A percentile compares a stretch with the other conserved stretches of the same genome.
Conservation (phyloP, 1,140 invertebrate species). For the Eurosta solidaginis region DNA sequence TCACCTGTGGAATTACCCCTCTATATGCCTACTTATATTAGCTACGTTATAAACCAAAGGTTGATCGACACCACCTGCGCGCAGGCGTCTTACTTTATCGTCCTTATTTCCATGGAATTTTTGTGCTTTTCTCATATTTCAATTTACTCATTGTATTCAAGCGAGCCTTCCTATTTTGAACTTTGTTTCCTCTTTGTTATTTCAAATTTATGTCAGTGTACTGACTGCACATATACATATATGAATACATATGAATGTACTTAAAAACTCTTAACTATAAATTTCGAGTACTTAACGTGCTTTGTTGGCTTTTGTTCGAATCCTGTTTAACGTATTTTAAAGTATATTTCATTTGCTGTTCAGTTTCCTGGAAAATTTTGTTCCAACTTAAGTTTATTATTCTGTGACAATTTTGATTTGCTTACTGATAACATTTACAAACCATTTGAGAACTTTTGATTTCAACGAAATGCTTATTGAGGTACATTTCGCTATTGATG, state of each 20-base stretch:
- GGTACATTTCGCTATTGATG: too few relatives aligned
- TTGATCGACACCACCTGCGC: background rate
- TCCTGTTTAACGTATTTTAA: conserved; percentile 1
- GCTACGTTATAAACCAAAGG: background rate
- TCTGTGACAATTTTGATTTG: background rate
- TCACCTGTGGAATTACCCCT: too few relatives aligned
- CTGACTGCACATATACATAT: background rate
- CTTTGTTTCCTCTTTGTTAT: background rate
- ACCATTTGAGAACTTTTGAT: too few relatives aligned
- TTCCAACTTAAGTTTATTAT: background rate
- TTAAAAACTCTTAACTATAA: background rate
- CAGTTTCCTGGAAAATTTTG: background rate
- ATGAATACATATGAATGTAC: background rate
- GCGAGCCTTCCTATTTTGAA: background rate
- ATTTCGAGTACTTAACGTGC: background rate
- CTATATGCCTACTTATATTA: too few relatives aligned
- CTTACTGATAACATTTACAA: background rate
- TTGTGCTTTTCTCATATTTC: conserved; percentile 18
- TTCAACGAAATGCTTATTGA: too few relatives aligned
- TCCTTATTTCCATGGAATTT: conserved; percentile 13
- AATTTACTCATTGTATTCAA: background rate
- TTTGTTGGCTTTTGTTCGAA: background rate
- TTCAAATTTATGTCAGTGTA: background rate
- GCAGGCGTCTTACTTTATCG: background rate
- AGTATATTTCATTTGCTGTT: background rate